These are phyloP conservation scores for Tragelaphus buxtoni DNA, from an alignment of 2,113 vertebrate genomes.

Conservation along the genomic window DNA sequence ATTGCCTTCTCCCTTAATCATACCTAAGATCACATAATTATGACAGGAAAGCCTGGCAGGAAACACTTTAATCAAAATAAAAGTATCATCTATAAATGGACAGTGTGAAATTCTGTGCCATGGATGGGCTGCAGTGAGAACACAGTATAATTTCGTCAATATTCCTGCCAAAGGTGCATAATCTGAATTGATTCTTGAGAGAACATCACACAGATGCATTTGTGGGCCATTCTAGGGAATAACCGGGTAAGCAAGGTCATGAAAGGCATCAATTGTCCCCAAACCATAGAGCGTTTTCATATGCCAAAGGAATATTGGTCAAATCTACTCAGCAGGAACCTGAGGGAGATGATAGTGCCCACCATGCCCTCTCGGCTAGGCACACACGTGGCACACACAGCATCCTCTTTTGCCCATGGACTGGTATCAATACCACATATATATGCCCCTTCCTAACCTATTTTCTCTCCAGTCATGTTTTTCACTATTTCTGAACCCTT, in stretches of 20 bases:
- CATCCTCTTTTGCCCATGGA: background rate
- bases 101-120: background rate
- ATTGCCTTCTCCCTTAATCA: background rate
- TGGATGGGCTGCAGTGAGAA: background rate
- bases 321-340: background rate
- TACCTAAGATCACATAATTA: background rate
- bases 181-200: background rate
- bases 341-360: background rate
- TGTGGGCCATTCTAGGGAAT: background rate
- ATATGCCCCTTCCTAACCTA: background rate
- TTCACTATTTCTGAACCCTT: background rate
- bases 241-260: background rate
- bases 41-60: background rate
- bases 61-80: background rate
- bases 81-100: background rate
- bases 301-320: background rate
- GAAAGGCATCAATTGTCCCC: background rate
- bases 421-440: fast-evolving
- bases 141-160: background rate
- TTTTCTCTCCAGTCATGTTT: background rate
- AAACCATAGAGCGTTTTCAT: background rate
- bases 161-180: background rate
- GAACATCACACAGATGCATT: background rate
- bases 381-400: fast-evolving
- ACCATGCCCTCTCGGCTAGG: background rate